These are phyloP conservation scores for Cheiracanthium punctorium DNA, from an alignment of 2,888 invertebrate genomes.

Conservation along the genomic window DNA sequence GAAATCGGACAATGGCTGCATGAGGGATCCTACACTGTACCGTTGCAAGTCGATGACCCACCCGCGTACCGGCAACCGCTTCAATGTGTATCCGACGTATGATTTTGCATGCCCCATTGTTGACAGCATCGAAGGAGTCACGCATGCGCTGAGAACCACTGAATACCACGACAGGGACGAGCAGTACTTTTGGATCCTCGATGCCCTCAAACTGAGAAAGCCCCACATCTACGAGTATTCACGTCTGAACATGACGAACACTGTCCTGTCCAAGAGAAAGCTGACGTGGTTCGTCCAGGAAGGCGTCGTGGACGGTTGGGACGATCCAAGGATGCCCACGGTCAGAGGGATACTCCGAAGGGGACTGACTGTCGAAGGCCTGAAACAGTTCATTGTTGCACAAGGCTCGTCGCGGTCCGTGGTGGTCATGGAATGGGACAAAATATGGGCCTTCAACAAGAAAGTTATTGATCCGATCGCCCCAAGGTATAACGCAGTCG, in stretches of 20 bases:
- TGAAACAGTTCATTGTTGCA: constrained; percentile 96
- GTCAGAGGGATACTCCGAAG: constrained; percentile 95
- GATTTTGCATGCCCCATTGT: constrained; percentile 99
- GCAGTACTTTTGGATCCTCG: constrained; percentile 96
- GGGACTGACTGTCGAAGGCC: constrained; percentile 97
- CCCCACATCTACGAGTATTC: constrained; percentile 98
- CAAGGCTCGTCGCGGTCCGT: constrained; percentile 97
- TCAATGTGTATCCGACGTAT: constrained; percentile 99
- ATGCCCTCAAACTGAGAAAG: constrained; percentile 88
- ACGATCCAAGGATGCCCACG: constrained; percentile 98
- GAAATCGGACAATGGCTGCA: constrained; percentile 94
- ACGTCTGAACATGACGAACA: constrained; percentile 97
- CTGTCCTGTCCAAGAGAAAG: constrained; percentile 97
- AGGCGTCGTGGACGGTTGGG: constrained; percentile 96
- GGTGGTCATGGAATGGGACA: constrained; percentile 99
- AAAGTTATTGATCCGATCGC: constrained; percentile 98
- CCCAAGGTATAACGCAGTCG: constrained; percentile 91
- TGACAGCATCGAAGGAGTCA: constrained; percentile 96
- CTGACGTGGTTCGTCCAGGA: constrained; percentile 98
- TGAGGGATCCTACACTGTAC: constrained; percentile 99
- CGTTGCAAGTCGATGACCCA: constrained; percentile 97
- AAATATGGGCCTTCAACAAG: constrained; percentile 99
- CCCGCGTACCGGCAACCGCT: constrained; percentile 93
- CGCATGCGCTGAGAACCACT: constrained; percentile 97
- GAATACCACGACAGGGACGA: constrained; percentile 99